Evolutionary conservation across 2,797 vertebrate genomes (phyloP), one percentile per base, ranked within the genome.

Genomic region (Gambelia wislizenii): DNA sequence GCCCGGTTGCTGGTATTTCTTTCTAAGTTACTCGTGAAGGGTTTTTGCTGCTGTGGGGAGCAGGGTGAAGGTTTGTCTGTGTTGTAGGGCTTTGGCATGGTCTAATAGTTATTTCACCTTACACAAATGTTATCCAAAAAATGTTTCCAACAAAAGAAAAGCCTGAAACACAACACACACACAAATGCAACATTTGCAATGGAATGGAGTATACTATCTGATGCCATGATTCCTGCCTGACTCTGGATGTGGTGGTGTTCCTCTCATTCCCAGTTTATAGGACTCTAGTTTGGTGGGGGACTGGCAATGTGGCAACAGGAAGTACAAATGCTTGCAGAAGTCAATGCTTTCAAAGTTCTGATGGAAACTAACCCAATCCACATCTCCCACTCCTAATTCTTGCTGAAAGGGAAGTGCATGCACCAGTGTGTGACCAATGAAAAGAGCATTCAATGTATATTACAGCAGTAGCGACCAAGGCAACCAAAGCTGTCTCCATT

Each of bases 1-100:
- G 0, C 81, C 69, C 6, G 0, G 0, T 0, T 76, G 72, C 54
- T 27, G 10, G 49, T 36, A 74, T 0, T 0, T 10, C 56, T 90
- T 20, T 12, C 56, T 44, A 0, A 0, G 1, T n/a, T 44, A n/a
- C 16, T 13, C 2, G n/a, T 4, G 10, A 27, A 30, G 69, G 22
- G 22, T 10, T 54, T 85, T 56, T 42, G 10, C 27, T 5, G 12
- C 44, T 25, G 8, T 3, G n/a, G 30, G 54, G 4, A 1, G 39
- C 7, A 18, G 64, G 20, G 4, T n/a, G 33, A 14, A 22, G 44
- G 33, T 13, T 13, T 27, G 2, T 2, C 22, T 49, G 44, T n/a
- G 3, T 18, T 18, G 27, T 12, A 6, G 12, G 2, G 49, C 14
- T 47, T 9, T 67, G 12, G 20, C 90, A 70, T 22, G 33, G 39